A percentile compares a stretch with the other conserved stretches of the same genome.
phyloP scores from a whole-genome alignment of 1,140 invertebrate genomes.

The Ostrea denselamellosa region DNA sequence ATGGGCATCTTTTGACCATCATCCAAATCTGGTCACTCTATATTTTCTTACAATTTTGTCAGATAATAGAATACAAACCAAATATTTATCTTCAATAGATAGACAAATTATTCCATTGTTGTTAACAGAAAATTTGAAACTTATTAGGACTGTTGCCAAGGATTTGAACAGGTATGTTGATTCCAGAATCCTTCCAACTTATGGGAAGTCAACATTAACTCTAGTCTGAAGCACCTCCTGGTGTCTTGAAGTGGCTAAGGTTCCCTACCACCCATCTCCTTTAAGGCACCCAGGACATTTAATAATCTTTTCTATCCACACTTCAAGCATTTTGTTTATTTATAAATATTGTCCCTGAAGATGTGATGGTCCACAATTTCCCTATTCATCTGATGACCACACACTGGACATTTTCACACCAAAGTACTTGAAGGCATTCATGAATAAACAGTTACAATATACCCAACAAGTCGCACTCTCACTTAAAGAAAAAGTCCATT shows the following conservation, averaged over 20 bases:
- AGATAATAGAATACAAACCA: neutral
- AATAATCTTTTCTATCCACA: slow-evolving; percentile 21
- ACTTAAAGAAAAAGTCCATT: neutral
- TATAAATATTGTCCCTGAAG: slow-evolving; percentile 20
- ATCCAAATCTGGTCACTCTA: slow-evolving; percentile 28
- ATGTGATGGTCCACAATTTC: neutral
- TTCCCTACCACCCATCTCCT: neutral
- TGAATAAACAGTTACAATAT: neutral
- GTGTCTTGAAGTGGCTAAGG: neutral
- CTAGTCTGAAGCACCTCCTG: neutral
- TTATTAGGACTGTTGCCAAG: neutral
- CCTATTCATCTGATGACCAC: slow-evolving; percentile 4
- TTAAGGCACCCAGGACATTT: neutral
- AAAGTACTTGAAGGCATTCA: neutral
- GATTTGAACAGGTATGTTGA: neutral
- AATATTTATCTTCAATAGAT: slow-evolving; percentile 13
- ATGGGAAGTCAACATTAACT: slow-evolving; percentile 22
- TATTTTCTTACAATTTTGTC: slow-evolving; percentile 22
- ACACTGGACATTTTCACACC: slow-evolving; percentile 9
- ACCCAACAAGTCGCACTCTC: neutral
- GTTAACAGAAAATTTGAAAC: neutral
- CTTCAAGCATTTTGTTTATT: slow-evolving; percentile 21
- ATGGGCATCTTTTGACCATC: slow-evolving; percentile 10
- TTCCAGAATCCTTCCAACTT: neutral
- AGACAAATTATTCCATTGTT: neutral